These are phyloP conservation scores for Falco cherrug DNA, from an alignment of 2,797 vertebrate species.

Conservation along the genomic window DNA sequence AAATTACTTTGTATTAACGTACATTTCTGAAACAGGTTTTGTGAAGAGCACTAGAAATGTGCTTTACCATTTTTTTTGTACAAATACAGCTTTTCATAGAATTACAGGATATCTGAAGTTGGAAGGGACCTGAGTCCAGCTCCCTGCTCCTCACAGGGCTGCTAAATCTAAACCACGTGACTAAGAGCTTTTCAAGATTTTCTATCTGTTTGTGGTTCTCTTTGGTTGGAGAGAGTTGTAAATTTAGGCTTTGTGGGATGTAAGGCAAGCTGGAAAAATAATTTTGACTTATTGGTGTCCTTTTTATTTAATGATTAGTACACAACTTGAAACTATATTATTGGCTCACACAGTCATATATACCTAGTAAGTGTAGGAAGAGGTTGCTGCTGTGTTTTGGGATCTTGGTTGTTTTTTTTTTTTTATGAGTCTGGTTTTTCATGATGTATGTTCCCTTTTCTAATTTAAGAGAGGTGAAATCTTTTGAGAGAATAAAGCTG, in stretches of 20 bases:
- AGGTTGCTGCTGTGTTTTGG: neutral
- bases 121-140: neutral
- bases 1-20: neutral
- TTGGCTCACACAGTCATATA: neutral
- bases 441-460: neutral
- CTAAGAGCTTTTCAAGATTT: neutral
- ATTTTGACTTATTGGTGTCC: neutral
- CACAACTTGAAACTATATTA: neutral
- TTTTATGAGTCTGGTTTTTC: neutral
- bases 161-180: neutral
- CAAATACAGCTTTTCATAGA: neutral
- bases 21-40: neutral
- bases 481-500: neutral
- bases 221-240: neutral
- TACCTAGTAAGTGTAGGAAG: neutral
- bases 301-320: neutral
- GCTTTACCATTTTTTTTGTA: neutral
- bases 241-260: neutral
- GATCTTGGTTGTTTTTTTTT: neutral
- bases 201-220: neutral
- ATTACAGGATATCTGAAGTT: neutral
- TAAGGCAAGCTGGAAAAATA: neutral
- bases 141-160: neutral
- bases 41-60: neutral
- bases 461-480: neutral